phyloP scores from a whole-genome alignment of 2,797 vertebrate species.

The Pygocentrus nattereri region DNA sequence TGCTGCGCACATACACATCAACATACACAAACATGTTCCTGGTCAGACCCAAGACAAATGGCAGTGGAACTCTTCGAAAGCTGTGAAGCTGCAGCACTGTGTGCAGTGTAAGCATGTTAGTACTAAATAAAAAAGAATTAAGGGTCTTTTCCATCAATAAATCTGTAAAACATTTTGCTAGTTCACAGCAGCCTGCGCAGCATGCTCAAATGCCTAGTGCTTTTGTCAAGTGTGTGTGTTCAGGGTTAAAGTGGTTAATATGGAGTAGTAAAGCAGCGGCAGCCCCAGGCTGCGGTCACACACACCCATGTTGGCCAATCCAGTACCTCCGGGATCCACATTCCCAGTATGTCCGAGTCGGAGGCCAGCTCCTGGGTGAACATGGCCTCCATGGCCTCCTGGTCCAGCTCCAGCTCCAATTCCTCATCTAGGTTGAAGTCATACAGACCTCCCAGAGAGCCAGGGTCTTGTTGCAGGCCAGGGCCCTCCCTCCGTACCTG shows the following conservation, averaged over 20 bases:
- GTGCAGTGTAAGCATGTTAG: constrained; percentile 27
- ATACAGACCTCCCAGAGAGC: constrained; percentile 81
- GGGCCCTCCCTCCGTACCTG: constrained; percentile 91
- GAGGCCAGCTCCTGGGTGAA: constrained; percentile 95
- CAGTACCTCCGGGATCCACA: constrained; percentile 99
- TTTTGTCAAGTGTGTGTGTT: constrained; percentile 8
- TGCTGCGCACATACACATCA: constrained; percentile 78
- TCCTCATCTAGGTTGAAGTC: constrained; percentile 99
- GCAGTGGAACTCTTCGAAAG: not conserved
- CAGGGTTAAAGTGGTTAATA: constrained; percentile 28
- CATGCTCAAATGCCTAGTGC: not conserved
- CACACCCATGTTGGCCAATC: constrained; percentile 99
- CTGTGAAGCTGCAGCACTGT: not conserved
- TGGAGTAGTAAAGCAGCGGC: constrained; percentile 70
- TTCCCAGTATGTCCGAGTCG: constrained; percentile 99
- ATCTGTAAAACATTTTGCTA: not conserved
- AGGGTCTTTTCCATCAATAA: not conserved
- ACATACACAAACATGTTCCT: constrained; percentile 15
- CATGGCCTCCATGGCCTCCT: constrained; percentile 99
- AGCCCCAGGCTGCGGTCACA: constrained; percentile 89
- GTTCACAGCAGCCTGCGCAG: not conserved
- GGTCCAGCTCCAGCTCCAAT: constrained; percentile 96
- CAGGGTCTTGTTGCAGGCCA: constrained; percentile 85
- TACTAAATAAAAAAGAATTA: not conserved
- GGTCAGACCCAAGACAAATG: not conserved